A percentile compares a stretch with the other conserved stretches of the same genome.
Evolutionary conservation across 2,888 invertebrate genomes (phyloP).

Genomic region (Meteorus colon): DNA sequence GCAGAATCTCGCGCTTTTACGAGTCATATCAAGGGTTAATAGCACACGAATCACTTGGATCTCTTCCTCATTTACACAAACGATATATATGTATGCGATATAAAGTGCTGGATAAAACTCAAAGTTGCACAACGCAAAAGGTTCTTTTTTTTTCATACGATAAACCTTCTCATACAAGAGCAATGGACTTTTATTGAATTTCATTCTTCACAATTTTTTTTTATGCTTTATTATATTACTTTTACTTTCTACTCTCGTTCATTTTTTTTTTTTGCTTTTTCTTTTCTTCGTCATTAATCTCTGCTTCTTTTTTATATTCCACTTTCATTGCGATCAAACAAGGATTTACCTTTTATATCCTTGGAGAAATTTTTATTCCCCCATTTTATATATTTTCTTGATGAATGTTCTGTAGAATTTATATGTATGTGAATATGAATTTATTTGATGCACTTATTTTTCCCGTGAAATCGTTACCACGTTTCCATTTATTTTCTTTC

Average conservation of each 20-base stretch:
- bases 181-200: constrained; percentile 26
- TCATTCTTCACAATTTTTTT: constrained; percentile 7
- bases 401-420: not conserved
- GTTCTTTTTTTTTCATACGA: not conserved
- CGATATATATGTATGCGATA: not conserved
- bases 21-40: constrained; percentile 53
- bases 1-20: constrained; percentile 49
- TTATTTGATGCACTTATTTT: constrained; percentile 34
- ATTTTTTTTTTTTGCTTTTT: not conserved
- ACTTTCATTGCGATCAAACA: not conserved
- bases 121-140: constrained; percentile 22
- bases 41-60: constrained; percentile 48
- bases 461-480: not conserved
- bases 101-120: constrained; percentile 29
- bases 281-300: not conserved
- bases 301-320: not conserved
- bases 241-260: not conserved
- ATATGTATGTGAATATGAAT: not conserved
- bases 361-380: not conserved
- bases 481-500: too few relatives aligned
- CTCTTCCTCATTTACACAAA: constrained; percentile 40
- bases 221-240: constrained; percentile 14
- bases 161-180: not conserved
- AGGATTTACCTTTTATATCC: not conserved
- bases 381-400: not conserved